Conservation (phyloP, 1,140 invertebrate genomes). For the Papilio polyxenes region DNA sequence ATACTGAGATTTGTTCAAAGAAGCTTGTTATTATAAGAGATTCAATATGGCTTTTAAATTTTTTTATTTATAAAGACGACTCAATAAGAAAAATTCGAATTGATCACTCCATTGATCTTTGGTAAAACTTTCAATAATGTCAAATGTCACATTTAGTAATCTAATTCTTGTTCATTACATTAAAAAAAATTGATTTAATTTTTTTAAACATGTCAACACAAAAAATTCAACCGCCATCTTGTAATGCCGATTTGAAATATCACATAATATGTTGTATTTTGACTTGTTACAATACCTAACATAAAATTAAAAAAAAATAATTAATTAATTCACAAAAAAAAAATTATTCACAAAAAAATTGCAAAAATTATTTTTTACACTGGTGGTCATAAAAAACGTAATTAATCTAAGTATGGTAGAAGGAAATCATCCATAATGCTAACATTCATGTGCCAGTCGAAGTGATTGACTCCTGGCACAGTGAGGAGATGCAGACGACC, state of each 20-base stretch:
- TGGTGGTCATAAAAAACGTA: too few relatives aligned
- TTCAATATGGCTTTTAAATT: not conserved
- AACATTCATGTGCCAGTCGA: slow-evolving; percentile 90
- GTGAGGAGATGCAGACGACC: slow-evolving; percentile 85
- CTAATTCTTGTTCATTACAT: not conserved
- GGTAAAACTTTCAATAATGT: not conserved
- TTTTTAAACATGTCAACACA: not conserved
- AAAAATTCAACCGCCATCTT: not conserved
- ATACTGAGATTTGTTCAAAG: not conserved
- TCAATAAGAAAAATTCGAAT: too few relatives aligned
- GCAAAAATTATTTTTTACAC: not conserved
- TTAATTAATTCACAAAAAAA: not conserved
- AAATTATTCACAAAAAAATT: not conserved
- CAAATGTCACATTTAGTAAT: not conserved
- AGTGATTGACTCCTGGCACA: slow-evolving; percentile 88
- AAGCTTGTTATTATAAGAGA: not conserved
- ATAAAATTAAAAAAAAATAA: too few relatives aligned
- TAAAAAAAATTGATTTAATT: not conserved
- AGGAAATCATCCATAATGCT: slow-evolving; percentile 89
- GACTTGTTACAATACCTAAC: not conserved
- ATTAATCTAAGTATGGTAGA: slow-evolving; percentile 88
- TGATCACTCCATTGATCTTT: not conserved
- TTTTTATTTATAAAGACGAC: too few relatives aligned
- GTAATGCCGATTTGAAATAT: not conserved
- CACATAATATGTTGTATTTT: not conserved